Evolutionary conservation across 2,113 vertebrate genomes (phyloP).

Genomic region (Donacobius atricapilla): DNA sequence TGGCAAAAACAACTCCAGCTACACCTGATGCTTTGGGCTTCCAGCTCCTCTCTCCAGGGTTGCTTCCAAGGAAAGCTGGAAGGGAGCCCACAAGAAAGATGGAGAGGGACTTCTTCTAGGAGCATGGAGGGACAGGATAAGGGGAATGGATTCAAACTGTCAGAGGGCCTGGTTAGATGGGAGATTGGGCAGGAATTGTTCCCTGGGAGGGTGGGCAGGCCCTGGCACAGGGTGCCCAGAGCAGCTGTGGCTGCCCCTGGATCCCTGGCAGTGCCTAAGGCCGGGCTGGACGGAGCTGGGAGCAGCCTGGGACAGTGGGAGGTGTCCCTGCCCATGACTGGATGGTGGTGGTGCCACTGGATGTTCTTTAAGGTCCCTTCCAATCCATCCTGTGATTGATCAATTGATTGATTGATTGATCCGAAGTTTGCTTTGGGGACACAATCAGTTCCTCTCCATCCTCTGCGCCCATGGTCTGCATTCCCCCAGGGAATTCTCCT

Average conservation of each 20-base stretch:
- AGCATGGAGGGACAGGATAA: neutral
- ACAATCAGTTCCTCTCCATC: neutral
- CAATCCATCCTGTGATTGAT: neutral
- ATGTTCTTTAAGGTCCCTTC: fast-evolving
- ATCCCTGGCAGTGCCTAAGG: neutral
- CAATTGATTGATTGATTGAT: neutral
- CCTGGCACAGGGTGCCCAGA: neutral
- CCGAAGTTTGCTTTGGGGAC: neutral
- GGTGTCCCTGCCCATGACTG: neutral
- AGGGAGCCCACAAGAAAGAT: neutral
- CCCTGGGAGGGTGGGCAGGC: neutral
- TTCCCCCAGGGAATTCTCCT: neutral
- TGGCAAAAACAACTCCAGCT: neutral
- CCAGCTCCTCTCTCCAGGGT: neutral
- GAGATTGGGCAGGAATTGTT: neutral
- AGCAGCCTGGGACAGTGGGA: neutral
- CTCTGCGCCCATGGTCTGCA: fast-evolving
- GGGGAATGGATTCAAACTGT: neutral
- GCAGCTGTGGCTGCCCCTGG: neutral
- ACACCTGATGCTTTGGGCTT: neutral
- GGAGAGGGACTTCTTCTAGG: neutral
- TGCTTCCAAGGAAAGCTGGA: neutral
- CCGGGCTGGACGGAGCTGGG: neutral
- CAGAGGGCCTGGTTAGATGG: neutral
- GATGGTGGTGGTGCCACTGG: fast-evolving